Base-by-base conservation (phyloP, 2,888 invertebrate species). In the Drosophila tripunctata region DNA sequence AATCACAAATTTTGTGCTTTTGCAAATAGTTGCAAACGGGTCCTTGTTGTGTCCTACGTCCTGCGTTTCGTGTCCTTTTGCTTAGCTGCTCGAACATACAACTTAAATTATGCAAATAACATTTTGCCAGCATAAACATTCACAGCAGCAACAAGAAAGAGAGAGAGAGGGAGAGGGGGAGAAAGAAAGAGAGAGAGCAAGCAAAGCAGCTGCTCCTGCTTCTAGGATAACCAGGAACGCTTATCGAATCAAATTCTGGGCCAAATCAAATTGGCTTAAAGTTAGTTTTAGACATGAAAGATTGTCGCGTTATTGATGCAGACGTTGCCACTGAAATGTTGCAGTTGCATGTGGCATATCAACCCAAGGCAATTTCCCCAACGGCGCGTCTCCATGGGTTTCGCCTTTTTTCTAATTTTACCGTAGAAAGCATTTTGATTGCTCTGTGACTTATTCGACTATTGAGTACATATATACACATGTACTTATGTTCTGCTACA, bases 41-140 rank as follows among this genome's bases (percentile, higher is more conserved):
- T 40, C 41, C 33, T 57, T 43, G 58, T 33, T 30, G 35, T 24
- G 35, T 21, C 51, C 70, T 66, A 24, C 17, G 56, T 17, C 17
- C 27, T 27, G 3, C 17, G 56, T 17, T 12, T 21, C 10, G 3
- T 27, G n/a, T 3, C 6, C 6, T 10, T 14, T 40, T 15, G 44
- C 41, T 64, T 60, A 51, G 50, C 67, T 33, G 58, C 77, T 67
- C 58, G 74, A 77, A 50, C 71, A 75, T 67, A 76, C 77, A 81
- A 75, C 65, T 67, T 85, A 87, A 83, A 85, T 87, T 84, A 85
- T 84, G 83, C 85, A 85, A 84, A 84, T 87, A 84, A 82, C 87
- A 84, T 84, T 82, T 51, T 80, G 72, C 82, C 74, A 79, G 75
- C 77, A 87, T 85, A 87, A 84, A 87, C 87, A 83, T 76, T 79